A percentile compares a stretch with the other conserved stretches of the same genome.
Conservation (phyloP, 1,140 invertebrate species). For the Campoletis sonorensis region DNA sequence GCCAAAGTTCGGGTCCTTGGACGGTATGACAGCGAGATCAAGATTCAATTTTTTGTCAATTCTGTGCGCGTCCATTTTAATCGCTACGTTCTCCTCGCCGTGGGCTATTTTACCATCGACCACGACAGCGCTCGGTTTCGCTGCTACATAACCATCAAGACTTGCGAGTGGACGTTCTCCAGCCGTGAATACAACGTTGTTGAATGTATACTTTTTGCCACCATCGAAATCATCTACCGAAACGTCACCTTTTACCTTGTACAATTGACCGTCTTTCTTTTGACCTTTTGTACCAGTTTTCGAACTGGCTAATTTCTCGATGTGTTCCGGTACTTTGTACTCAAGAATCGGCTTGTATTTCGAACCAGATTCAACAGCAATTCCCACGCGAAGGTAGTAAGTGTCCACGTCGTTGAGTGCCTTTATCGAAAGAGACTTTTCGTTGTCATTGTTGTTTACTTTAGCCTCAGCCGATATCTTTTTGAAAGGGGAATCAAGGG, state of each 20-base stretch:
- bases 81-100: constrained; percentile 72
- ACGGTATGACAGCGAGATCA: constrained; percentile 58
- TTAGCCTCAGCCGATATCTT: constrained; percentile 76
- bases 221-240: constrained; percentile 74
- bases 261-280: constrained; percentile 71
- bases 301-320: constrained; percentile 66
- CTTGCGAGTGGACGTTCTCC: constrained; percentile 71
- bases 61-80: constrained; percentile 71
- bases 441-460: constrained; percentile 77
- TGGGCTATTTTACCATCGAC: constrained; percentile 77
- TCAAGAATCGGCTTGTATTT: constrained; percentile 84
- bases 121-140: constrained; percentile 67
- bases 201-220: constrained; percentile 78
- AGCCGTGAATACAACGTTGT: constrained; percentile 78
- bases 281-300: constrained; percentile 57
- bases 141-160: constrained; percentile 77
- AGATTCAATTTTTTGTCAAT: constrained; percentile 57
- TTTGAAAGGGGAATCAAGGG: constrained; percentile 80
- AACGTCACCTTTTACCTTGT: constrained; percentile 78
- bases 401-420: constrained; percentile 78
- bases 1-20: constrained; percentile 78
- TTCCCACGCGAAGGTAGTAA: constrained; percentile 80
- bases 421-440: constrained; percentile 77
- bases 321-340: constrained; percentile 79
- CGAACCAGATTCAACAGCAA: constrained; percentile 79